Base-by-base conservation (phyloP, 2,888 invertebrate species). In the Aelia acuminata region DNA sequence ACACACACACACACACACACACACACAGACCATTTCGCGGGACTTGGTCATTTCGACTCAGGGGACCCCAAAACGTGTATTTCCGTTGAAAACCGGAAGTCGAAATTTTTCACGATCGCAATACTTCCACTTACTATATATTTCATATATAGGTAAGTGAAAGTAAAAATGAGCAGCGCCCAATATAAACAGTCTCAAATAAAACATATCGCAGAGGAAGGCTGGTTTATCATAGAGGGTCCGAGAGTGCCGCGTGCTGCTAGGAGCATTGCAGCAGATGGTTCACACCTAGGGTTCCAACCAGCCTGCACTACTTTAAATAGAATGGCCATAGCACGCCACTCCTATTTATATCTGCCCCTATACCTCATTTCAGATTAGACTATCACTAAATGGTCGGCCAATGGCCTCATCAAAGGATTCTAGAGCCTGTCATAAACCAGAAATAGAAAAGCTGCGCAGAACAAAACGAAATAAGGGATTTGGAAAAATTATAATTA, bases 261-360 rank as follows among this genome's bases (percentile, higher is more conserved):
- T 4, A 39, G 1, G 18, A 75, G 26, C 39, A 75, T 15, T 39
- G 0, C 22, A 75, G 26, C 75, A 75, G 39, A 75, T 75, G 75
- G 75, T 43, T 75, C 20, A 75, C 75, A 75, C 75, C 35, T 75
- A 39, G 8, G n/a, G n/a, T 4, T 39, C 22, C 22, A 39, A 39
- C 15, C 39, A 10, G 20, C 75, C 39, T 75, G 75, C 75, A 75
- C 20, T 75, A 22, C 75, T 75, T 75, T 39, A 75, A 75, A 75
- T 75, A 75, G 75, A 39, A 75, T 75, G 35, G 5, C 39, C 39
- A 22, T 11, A 22, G 75, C 39, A 75, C 39, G 39, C 75, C 39
- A 39, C 75, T 75, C 3, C 39, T 75, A 75, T 75, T 39, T 75
- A 75, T 75, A 75, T 39, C 75, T 75, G 75, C 75, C 75, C 35